Conservation (phyloP, 1,140 invertebrate genomes). For the Cydia strobilella region DNA sequence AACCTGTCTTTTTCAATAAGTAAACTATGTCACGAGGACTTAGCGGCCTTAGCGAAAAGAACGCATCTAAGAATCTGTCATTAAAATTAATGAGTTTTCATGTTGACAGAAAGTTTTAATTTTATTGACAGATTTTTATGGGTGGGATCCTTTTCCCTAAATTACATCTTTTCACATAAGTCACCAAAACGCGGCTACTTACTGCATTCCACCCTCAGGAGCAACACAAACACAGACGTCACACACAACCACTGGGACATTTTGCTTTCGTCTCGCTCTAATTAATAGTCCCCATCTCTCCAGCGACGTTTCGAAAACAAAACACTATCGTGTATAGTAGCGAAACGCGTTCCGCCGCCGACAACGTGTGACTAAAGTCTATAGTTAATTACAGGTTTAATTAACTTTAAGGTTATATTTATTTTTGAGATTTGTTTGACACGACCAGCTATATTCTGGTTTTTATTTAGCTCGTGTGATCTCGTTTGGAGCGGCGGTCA, state of each 20-base stretch:
- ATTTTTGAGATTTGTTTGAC: background rate
- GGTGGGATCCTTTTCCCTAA: too few relatives aligned
- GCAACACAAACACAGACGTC: slow-evolving; percentile 31
- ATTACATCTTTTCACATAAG: too few relatives aligned
- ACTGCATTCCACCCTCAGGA: slow-evolving; percentile 34
- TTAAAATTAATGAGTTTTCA: too few relatives aligned
- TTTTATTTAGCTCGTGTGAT: slow-evolving; percentile 2
- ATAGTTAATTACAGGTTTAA: background rate
- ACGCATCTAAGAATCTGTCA: too few relatives aligned
- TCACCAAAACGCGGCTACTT: slow-evolving; percentile 29
- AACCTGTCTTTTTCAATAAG: too few relatives aligned
- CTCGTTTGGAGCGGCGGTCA: background rate
- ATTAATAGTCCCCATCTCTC: slow-evolving; percentile 34
- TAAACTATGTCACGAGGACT: too few relatives aligned
- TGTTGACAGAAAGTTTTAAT: too few relatives aligned
- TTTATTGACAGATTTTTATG: too few relatives aligned
- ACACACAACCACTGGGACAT: slow-evolving; percentile 33
- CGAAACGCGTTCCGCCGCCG: slow-evolving; percentile 10
- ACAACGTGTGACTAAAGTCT: background rate
- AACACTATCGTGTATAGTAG: slow-evolving; percentile 6
- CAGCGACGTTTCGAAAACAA: background rate
- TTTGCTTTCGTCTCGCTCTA: slow-evolving; percentile 27
- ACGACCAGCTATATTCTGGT: background rate
- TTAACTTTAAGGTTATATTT: slow-evolving; percentile 3
- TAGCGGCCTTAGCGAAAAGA: too few relatives aligned